Base-by-base conservation (phyloP, 2,797 vertebrate genomes). In the Peromyscus melanophrys region DNA sequence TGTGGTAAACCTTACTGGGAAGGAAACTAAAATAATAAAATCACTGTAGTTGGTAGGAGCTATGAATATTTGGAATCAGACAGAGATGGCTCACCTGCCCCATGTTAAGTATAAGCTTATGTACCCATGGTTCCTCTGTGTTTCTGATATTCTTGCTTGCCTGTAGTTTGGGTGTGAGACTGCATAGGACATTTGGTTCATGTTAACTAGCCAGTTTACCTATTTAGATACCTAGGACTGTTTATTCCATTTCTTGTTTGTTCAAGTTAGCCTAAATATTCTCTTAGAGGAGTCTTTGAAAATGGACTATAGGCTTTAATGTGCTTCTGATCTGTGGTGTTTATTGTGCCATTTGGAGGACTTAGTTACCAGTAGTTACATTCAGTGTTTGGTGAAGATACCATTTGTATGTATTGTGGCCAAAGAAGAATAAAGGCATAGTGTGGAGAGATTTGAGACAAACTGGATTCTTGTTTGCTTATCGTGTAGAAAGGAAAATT, bases 341-440 rank as follows among this genome's bases (percentile, higher is more conserved):
- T 81, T 80, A 31, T 95, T 61, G 37, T 97, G 43, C n/a, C n/a
- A 17, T 96, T 96, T 93, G 73, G 92, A 95, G 63, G 9, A 43
- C 49, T 97, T 40, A 46, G 34, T 94, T 80, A 71, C 25, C 27
- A 92, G 40, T 77, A 76, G 12, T 87, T 94, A 77, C 27, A 23
- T 85, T 89, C 82, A n/a, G 69, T 91, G 59, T 40, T 78, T 95
- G 78, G 40, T 92, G 55, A 92, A 77, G 89, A 80, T 1, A 17
- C 1, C 27, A 14, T 3, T 87, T 94, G 31, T 85, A 55, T 31
- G 2, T 96, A 19, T 89, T 92, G 75, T 78, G 57, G 67, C 61
- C 52, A 83, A 46, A 95, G 65, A 52, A 90, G 80, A 94, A 14
- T 78, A 81, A 90, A 97, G 52, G 31, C 75, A 46, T 27, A 89